Evolutionary conservation across 2,113 vertebrate genomes (phyloP).

Genomic region (Oryzias woworae): DNA sequence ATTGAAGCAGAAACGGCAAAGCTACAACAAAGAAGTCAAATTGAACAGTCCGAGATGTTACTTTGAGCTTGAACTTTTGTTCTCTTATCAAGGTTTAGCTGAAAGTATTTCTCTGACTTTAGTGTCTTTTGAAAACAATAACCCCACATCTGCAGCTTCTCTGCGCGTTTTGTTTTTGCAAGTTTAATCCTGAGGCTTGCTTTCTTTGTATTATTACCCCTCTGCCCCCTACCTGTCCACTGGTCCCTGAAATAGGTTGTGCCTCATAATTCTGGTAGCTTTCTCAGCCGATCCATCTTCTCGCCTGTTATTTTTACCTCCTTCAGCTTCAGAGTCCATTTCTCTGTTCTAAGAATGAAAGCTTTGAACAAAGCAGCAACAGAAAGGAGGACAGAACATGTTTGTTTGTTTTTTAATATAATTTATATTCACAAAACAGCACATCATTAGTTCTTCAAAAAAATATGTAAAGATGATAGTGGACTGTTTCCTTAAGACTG

Average conservation of each 20-base stretch:
- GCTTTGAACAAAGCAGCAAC: too few relatives aligned
- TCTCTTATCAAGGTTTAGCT: neutral
- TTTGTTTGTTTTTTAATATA: too few relatives aligned
- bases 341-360: too few relatives aligned
- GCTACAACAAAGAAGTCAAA: too few relatives aligned
- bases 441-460: too few relatives aligned
- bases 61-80: neutral
- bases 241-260: constrained; percentile 1
- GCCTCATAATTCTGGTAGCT: neutral
- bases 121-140: neutral
- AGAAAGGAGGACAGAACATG: too few relatives aligned
- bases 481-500: too few relatives aligned
- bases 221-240: neutral
- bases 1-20: too few relatives aligned
- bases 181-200: constrained; percentile 8
- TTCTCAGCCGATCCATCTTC: neutral
- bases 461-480: too few relatives aligned
- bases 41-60: neutral
- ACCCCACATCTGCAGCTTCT: neutral
- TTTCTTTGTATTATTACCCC: constrained; percentile 3
- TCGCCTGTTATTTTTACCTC: neutral
- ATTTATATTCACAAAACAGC: too few relatives aligned
- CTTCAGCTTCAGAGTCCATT: neutral
- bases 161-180: constrained; percentile 1
- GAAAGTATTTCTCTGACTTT: neutral